Conservation (phyloP, 2,888 invertebrate species). For the Drosophila multiciliata region DNA sequence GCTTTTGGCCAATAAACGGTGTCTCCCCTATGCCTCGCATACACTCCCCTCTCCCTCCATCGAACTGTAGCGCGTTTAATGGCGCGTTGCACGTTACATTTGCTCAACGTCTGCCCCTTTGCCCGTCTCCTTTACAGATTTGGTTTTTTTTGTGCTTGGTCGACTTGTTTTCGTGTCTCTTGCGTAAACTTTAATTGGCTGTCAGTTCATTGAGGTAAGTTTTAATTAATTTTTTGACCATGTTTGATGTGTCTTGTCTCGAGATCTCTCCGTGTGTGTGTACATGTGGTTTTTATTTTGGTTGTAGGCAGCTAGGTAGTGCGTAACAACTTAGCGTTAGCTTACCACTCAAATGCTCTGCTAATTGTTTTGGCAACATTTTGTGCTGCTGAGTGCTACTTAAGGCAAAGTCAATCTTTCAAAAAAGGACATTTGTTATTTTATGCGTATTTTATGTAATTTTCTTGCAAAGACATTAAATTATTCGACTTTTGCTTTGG, state of each 20-base stretch:
- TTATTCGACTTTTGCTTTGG: neutral
- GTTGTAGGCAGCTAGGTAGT: slow-evolving; percentile 37
- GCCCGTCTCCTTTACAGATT: slow-evolving; percentile 12
- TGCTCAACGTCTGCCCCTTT: slow-evolving; percentile 30
- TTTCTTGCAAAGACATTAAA: slow-evolving; percentile 1
- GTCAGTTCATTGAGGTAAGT: slow-evolving; percentile 76
- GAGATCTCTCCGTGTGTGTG: neutral
- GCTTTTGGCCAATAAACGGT: slow-evolving; percentile 76
- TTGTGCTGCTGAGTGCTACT: slow-evolving; percentile 10
- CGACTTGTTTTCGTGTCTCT: slow-evolving; percentile 63
- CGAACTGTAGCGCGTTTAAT: slow-evolving; percentile 58
- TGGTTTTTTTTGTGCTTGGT: slow-evolving; percentile 19
- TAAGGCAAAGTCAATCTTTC: slow-evolving; percentile 16
- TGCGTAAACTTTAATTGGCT: slow-evolving; percentile 77
- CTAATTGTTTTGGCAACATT: slow-evolving; percentile 53
- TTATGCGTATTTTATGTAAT: neutral
- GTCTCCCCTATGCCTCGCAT: slow-evolving; percentile 15
- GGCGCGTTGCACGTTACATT: slow-evolving; percentile 68
- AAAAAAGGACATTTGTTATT: neutral
- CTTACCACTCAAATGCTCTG: slow-evolving; percentile 43
- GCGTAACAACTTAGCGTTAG: slow-evolving; percentile 25
- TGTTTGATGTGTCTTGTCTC: slow-evolving; percentile 19
- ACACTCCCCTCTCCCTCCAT: neutral
- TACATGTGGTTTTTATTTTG: neutral
- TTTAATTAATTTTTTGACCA: slow-evolving; percentile 73